Percentiles rank a stretch among this genome's conserved stretches.
phyloP scores from a whole-genome alignment of 2,797 vertebrate genomes.

The Phrynocephalus vlangalii region DNA sequence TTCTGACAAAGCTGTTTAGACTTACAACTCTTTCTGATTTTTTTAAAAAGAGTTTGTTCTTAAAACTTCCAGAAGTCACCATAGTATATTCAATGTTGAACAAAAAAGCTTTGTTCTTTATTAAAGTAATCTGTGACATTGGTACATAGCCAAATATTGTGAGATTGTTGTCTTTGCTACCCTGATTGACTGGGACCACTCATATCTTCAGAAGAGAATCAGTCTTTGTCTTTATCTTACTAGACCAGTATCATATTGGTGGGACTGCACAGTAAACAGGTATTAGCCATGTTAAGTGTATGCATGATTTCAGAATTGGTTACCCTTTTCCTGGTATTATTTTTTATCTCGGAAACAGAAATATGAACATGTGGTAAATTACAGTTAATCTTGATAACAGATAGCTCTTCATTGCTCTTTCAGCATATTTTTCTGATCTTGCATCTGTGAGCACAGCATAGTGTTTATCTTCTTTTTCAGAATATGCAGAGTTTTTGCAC shows the following conservation, averaged over 20 bases:
- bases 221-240: not conserved
- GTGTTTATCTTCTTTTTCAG: conserved; percentile 67
- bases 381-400: not conserved
- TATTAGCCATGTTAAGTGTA: not conserved
- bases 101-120: not conserved
- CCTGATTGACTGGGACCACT: not conserved
- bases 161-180: not conserved
- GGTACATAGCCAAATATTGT: not conserved
- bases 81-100: no score
- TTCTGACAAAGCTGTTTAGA: not conserved
- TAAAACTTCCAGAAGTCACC: not conserved
- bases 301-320: not conserved
- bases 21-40: not conserved
- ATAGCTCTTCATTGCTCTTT: not conserved
- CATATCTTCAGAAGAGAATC: not conserved
- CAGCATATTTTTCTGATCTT: no score
- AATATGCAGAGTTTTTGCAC: conserved; percentile 96
- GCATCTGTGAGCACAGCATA: not conserved
- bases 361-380: not conserved
- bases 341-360: not conserved
- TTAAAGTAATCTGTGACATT: not conserved
- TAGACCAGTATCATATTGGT: not conserved
- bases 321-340: not conserved
- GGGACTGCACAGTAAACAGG: not conserved
- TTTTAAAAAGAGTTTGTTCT: not conserved